Evolutionary conservation across 2,113 vertebrate species (phyloP).

Genomic region (Pseudopipra pipra): DNA sequence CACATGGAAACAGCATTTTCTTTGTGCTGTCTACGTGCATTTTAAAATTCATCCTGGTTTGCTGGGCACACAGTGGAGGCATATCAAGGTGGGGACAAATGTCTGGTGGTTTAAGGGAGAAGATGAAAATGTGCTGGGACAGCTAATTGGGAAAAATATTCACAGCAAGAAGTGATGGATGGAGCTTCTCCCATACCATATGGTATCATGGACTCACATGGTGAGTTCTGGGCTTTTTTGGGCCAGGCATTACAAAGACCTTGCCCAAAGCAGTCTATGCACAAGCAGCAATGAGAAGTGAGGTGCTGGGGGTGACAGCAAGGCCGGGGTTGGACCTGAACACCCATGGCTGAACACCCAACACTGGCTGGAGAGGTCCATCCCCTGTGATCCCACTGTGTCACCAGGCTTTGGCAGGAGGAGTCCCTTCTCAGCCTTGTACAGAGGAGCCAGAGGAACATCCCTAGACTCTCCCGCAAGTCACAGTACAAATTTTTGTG

Average conservation of each 20-base stretch:
- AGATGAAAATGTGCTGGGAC: background rate
- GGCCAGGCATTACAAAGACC: background rate
- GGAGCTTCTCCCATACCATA: background rate
- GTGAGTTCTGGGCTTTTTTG: background rate
- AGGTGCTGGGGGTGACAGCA: background rate
- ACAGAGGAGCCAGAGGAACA: background rate
- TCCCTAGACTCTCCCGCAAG: background rate
- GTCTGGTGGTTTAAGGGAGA: background rate
- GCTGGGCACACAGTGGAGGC: fast-evolving
- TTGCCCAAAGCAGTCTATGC: background rate
- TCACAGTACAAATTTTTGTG: background rate
- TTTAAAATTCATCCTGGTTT: background rate
- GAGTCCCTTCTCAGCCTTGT: background rate
- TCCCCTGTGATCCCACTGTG: fast-evolving
- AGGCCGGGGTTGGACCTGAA: background rate
- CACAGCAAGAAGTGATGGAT: background rate
- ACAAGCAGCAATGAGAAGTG: too few species aligned
- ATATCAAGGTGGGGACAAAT: background rate
- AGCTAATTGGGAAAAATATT: fast-evolving
- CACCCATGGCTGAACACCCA: background rate
- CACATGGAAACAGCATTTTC: background rate
- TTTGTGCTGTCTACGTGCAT: fast-evolving
- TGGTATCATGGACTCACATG: fast-evolving
- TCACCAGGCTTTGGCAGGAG: background rate
- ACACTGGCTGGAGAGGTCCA: background rate